A percentile compares a stretch with the other conserved stretches of the same genome.
Conservation (phyloP, 2,888 invertebrate genomes). For the Phalangium opilio region DNA sequence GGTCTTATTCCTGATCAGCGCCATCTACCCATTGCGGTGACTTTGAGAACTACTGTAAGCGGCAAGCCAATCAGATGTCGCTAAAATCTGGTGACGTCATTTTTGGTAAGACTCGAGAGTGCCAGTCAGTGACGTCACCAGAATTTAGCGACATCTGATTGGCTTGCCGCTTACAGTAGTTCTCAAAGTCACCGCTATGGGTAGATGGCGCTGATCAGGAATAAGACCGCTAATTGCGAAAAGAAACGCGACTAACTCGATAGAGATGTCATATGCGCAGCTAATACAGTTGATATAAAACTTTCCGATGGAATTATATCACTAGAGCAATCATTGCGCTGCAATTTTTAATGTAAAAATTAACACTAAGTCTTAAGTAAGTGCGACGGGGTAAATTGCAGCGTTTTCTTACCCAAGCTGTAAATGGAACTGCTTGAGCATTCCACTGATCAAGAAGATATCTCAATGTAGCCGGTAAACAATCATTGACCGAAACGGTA, state of each 20-base stretch:
- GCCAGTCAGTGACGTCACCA: too few species aligned
- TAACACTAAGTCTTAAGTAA: neutral
- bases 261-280: slow-evolving; percentile 44
- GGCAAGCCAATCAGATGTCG: too few species aligned
- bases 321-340: slow-evolving; percentile 50
- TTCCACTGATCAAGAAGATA: slow-evolving; percentile 48
- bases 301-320: slow-evolving; percentile 71
- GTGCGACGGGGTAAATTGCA: too few species aligned
- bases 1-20: too few species aligned
- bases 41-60: too few species aligned
- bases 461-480: slow-evolving; percentile 40
- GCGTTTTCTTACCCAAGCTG: slow-evolving; percentile 36
- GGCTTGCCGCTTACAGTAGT: too few species aligned
- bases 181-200: too few species aligned
- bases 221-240: neutral
- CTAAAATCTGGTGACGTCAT: too few species aligned
- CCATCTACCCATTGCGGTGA: too few species aligned
- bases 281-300: slow-evolving; percentile 58
- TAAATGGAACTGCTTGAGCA: slow-evolving; percentile 34
- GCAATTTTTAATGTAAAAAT: slow-evolving; percentile 19
- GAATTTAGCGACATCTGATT: too few species aligned
- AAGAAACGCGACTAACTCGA: slow-evolving; percentile 34
- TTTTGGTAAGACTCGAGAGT: too few species aligned
- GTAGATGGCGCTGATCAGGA: too few species aligned
- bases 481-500: slow-evolving; percentile 38